phyloP scores from a whole-genome alignment of 2,113 vertebrate genomes.

The Charadrius vociferus region DNA sequence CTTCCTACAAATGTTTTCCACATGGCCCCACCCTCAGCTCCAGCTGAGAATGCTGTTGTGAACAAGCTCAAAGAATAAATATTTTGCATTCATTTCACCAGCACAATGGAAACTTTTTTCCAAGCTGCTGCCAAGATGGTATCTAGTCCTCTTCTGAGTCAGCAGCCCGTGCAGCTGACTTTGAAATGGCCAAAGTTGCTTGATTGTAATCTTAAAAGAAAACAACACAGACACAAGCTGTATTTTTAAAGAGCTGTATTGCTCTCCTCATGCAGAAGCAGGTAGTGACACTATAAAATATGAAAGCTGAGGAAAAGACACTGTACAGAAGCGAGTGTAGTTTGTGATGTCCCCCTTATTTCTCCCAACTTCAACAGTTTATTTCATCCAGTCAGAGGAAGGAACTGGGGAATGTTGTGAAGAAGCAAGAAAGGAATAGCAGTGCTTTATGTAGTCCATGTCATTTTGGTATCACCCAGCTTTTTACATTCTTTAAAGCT shows the following conservation, averaged over 20 bases:
- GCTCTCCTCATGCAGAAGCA: neutral
- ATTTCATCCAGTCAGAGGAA: neutral
- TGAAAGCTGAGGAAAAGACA: neutral
- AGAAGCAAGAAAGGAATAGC: neutral
- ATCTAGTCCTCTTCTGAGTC: conserved; percentile 33
- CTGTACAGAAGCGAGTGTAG: neutral
- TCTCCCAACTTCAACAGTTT: neutral
- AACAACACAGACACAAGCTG: neutral
- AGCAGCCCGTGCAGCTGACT: conserved; percentile 46
- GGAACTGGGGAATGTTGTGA: neutral
- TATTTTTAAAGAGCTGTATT: neutral
- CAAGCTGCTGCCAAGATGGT: conserved; percentile 13
- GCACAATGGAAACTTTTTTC: conserved; percentile 56
- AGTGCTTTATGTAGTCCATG: neutral
- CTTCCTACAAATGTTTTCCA: neutral
- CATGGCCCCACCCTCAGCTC: neutral
- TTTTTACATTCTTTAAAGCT: neutral
- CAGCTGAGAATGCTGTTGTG: conserved; percentile 56
- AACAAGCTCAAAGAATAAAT: conserved; percentile 47
- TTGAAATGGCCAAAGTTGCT: conserved; percentile 47
- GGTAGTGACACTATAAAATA: neutral
- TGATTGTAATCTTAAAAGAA: conserved; percentile 28
- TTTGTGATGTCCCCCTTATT: neutral
- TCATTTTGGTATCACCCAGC: neutral
- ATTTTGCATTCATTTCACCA: conserved; percentile 49